A percentile compares a stretch with the other conserved stretches of the same genome.
Conservation (phyloP, 2,888 invertebrate species). For the Sceliomorpha sp. region DNA sequence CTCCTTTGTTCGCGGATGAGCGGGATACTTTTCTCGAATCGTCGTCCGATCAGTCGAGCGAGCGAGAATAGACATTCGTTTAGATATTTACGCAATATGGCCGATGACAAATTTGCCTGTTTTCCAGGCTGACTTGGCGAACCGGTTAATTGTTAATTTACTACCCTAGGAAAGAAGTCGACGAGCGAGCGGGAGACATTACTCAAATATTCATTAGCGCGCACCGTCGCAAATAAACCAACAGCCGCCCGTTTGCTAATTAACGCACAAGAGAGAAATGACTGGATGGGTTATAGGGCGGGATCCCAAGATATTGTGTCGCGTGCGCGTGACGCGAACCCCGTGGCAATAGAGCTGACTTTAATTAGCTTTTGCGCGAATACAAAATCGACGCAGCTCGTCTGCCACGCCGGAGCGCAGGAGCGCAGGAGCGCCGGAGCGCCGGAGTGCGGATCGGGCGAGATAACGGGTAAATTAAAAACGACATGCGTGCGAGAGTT, state of each 20-base stretch:
- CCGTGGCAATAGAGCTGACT: constrained; percentile 46
- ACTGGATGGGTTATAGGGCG: constrained; percentile 59
- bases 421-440: constrained; percentile 14
- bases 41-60: constrained; percentile 5
- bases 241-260: constrained; percentile 71
- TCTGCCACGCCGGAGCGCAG: constrained; percentile 24
- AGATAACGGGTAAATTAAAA: constrained; percentile 43
- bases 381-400: constrained; percentile 68
- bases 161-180: constrained; percentile 45
- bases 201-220: constrained; percentile 77
- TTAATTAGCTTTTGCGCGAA: constrained; percentile 70
- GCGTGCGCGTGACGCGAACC: constrained; percentile 55
- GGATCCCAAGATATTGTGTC: constrained; percentile 69
- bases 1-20: neutral
- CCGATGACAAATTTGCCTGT: constrained; percentile 21
- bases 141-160: constrained; percentile 52
- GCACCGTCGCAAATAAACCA: constrained; percentile 72
- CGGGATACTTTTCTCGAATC: neutral
- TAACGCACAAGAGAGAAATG: constrained; percentile 69
- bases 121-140: constrained; percentile 1
- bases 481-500: constrained; percentile 20
- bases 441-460: too few relatives aligned
- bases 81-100: too few relatives aligned
- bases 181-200: constrained; percentile 66
- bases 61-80: constrained; percentile 10